These are phyloP conservation scores for Lampris megalopsis DNA, from an alignment of 2,113 vertebrate genomes.

Conservation along the genomic window DNA sequence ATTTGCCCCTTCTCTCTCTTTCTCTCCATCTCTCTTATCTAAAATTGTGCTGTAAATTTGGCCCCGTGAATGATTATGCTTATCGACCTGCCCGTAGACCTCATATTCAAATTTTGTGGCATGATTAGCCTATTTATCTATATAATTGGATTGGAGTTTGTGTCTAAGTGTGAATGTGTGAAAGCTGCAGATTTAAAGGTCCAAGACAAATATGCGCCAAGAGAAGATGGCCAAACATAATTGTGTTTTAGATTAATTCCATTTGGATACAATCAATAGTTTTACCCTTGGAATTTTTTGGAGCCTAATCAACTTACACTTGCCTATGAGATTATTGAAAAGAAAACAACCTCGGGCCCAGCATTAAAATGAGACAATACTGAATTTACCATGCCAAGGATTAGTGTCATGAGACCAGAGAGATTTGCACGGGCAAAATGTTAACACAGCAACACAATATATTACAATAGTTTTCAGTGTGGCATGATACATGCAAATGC, in stretches of 20 bases:
- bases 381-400: slow-evolving; percentile 70
- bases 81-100: slow-evolving; percentile 81
- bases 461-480: slow-evolving; percentile 75
- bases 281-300: slow-evolving; percentile 68
- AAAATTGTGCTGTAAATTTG: slow-evolving; percentile 84
- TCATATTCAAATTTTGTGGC: slow-evolving; percentile 84
- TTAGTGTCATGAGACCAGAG: slow-evolving; percentile 75
- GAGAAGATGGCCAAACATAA: slow-evolving; percentile 66
- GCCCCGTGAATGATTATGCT: slow-evolving; percentile 81
- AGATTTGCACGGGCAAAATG: slow-evolving; percentile 72
- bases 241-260: slow-evolving; percentile 78
- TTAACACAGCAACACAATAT: slow-evolving; percentile 71
- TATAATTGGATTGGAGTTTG: slow-evolving; percentile 85
- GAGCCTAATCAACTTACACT: slow-evolving; percentile 78
- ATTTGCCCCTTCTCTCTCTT: slow-evolving; percentile 64
- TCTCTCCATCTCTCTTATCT: slow-evolving; percentile 80
- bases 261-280: slow-evolving; percentile 83
- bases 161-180: slow-evolving; percentile 63
- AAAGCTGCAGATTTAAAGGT: slow-evolving; percentile 70
- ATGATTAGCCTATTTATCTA: slow-evolving; percentile 88
- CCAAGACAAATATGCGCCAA: slow-evolving; percentile 63
- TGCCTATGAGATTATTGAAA: slow-evolving; percentile 76
- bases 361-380: slow-evolving; percentile 73
- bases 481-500: slow-evolving; percentile 79
- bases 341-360: slow-evolving; percentile 74